Base-by-base conservation (phyloP, 2,888 invertebrate genomes). In the Strigamia transsilvanica region DNA sequence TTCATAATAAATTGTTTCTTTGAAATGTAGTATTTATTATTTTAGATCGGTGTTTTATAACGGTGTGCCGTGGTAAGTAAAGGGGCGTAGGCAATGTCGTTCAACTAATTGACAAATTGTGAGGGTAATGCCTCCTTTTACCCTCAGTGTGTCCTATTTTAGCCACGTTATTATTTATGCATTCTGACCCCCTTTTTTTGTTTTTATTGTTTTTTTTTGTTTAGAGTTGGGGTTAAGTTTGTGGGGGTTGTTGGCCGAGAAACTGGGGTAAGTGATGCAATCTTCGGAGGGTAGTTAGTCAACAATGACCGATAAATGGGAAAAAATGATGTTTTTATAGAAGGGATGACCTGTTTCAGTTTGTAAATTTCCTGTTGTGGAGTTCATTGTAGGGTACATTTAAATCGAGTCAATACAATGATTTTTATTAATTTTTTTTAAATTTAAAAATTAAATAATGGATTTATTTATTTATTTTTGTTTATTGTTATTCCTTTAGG, bases 381-480 rank as follows among this genome's bases (percentile, higher is more conserved):
- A 27, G 77, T 77, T 77, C 32, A 32, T 77, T 77, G 32, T 34
- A 77, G 38, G 38, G 38, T 77, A 77, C 21, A n/a, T 51, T 18
- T 77, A 77, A 15, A 21, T 3, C 15, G n/a, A 79, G 38, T 32
- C 32, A 18, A 34, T 27, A 27, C 4, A 79, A 32, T 18, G 3
- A 79, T 79, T 27, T 34, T 79, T 79, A 79, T 38, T 41, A 38
- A 23, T 41, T 41, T 38, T 41, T 41, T 38, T 79, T 79, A 34
- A 18, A 7, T 77, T 77, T 77, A n/a, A 9, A 41, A 41, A 9
- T 13, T 13, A 13, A 46, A 46, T 46, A 46, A 46, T 46, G 15
- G 12, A 13, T 15, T 15, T 51, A 46, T 13, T 15, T 80, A 2
- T 80, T 23, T 42, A 34, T 80, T 46, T 77, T 84, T 85, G 7